A percentile compares a stretch with the other conserved stretches of the same genome.
Evolutionary conservation across 2,113 vertebrate genomes (phyloP).

Genomic region (Barnardius zonarius): DNA sequence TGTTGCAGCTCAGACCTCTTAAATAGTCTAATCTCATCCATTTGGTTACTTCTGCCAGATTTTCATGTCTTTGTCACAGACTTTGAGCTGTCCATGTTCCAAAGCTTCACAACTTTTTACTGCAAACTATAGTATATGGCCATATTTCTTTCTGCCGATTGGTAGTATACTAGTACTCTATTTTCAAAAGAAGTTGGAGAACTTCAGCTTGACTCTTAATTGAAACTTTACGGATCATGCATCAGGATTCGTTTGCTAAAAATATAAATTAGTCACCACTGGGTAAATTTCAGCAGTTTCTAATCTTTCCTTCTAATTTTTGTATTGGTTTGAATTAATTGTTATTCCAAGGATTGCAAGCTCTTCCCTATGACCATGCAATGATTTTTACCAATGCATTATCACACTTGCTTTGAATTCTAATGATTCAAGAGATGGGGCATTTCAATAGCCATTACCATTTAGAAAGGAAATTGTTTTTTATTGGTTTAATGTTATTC

Average conservation of each 20-base stretch:
- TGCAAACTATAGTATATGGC: not conserved
- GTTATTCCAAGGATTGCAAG: conserved; percentile 44
- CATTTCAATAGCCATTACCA: conserved; percentile 4
- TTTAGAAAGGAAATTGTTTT: not conserved
- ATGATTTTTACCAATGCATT: conserved; percentile 38
- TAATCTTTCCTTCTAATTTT: conserved; percentile 50
- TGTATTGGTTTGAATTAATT: conserved; percentile 63
- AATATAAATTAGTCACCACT: conserved; percentile 26
- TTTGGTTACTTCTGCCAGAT: not conserved
- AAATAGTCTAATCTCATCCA: not conserved
- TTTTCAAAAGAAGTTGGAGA: not conserved
- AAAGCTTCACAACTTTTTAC: not conserved
- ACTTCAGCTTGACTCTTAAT: not conserved
- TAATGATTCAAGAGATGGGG: not conserved
- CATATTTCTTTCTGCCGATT: not conserved
- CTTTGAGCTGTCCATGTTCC: not conserved
- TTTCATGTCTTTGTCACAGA: not conserved
- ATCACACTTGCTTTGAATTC: conserved; percentile 49
- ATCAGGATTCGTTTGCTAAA: conserved; percentile 32
- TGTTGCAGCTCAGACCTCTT: not conserved
- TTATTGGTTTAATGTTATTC: not conserved
- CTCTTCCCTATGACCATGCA: conserved; percentile 10
- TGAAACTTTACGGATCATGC: not conserved
- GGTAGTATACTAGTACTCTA: not conserved
- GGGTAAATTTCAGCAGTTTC: conserved; percentile 54